Conservation (phyloP, 2,888 invertebrate species). For the Endomychus coccineus region DNA sequence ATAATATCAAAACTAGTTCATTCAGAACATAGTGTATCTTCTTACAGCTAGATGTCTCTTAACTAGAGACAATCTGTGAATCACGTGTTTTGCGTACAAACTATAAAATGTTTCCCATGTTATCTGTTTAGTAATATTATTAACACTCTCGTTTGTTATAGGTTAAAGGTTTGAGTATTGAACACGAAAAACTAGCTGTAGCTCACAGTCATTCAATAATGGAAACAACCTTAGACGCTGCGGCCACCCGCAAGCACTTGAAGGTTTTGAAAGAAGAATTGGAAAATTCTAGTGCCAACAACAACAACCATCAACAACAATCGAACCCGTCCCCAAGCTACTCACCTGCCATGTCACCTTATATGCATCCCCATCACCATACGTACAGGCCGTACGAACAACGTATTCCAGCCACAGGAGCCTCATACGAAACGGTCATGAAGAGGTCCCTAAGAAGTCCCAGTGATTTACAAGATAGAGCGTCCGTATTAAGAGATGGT, state of each 20-base stretch:
- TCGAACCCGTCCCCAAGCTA: slow-evolving; percentile 43
- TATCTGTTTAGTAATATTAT: too few relatives aligned
- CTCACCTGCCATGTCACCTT: slow-evolving; percentile 46
- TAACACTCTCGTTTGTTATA: slow-evolving; percentile 40
- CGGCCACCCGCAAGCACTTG: slow-evolving; percentile 35
- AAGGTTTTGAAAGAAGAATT: slow-evolving; percentile 34
- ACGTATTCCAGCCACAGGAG: slow-evolving; percentile 38
- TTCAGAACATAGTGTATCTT: too few relatives aligned
- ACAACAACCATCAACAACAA: slow-evolving; percentile 33
- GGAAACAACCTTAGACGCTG: slow-evolving; percentile 44
- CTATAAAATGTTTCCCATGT: too few relatives aligned
- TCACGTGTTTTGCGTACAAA: too few relatives aligned
- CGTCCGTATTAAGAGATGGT: slow-evolving; percentile 61
- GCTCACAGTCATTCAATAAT: slow-evolving; percentile 47
- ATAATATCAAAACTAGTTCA: too few relatives aligned
- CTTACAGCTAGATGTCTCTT: too few relatives aligned
- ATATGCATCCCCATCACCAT: slow-evolving; percentile 42
- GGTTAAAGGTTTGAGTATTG: slow-evolving; percentile 72
- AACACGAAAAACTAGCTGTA: slow-evolving; percentile 60
- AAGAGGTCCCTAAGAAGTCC: slow-evolving; percentile 53
- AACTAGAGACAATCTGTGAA: too few relatives aligned
- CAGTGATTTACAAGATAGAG: slow-evolving; percentile 53
- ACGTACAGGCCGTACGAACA: slow-evolving; percentile 41
- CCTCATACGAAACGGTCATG: slow-evolving; percentile 38
- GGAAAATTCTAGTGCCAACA: slow-evolving; percentile 31